Evolutionary conservation across 2,113 vertebrate species (phyloP).

Genomic region (Heptranchias perlo): DNA sequence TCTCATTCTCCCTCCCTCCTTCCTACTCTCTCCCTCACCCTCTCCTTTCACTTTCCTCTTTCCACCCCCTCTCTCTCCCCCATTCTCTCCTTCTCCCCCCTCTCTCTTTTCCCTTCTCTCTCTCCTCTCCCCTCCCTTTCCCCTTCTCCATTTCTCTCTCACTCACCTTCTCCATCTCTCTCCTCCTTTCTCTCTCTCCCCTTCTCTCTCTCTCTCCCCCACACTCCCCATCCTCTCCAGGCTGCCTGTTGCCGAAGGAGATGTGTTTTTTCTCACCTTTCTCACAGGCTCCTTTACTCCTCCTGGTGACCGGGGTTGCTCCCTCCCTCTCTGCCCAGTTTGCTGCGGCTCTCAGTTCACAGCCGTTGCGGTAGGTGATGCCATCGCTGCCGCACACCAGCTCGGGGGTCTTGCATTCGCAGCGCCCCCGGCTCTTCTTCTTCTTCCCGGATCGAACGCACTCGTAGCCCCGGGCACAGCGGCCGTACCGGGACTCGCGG

Average conservation of each 20-base stretch:
- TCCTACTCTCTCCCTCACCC: too few relatives aligned
- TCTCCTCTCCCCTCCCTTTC: neutral
- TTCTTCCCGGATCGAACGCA: constrained; percentile 55
- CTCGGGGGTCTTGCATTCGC: constrained; percentile 71
- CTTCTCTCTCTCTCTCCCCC: neutral
- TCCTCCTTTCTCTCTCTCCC: too few relatives aligned
- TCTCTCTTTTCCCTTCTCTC: too few relatives aligned
- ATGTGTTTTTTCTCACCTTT: constrained; percentile 62
- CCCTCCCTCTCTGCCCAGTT: constrained; percentile 56
- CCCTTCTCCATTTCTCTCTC: neutral
- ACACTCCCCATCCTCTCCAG: too few relatives aligned
- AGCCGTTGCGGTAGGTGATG: constrained; percentile 66
- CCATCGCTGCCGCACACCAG: constrained; percentile 80
- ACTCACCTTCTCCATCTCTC: neutral
- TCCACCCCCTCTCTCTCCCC: neutral
- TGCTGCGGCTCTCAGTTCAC: constrained; percentile 71
- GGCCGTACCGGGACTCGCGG: constrained; percentile 48
- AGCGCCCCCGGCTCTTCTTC: constrained; percentile 60
- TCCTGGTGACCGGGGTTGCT: constrained; percentile 57
- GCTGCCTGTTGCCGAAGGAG: too few relatives aligned
- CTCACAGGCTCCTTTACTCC: constrained; percentile 77
- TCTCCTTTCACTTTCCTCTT: too few relatives aligned
- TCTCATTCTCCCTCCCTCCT: neutral
- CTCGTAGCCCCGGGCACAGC: constrained; percentile 70
- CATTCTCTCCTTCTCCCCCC: neutral